Base-by-base conservation (phyloP, 2,888 invertebrate genomes). In the Patella pellucida region DNA sequence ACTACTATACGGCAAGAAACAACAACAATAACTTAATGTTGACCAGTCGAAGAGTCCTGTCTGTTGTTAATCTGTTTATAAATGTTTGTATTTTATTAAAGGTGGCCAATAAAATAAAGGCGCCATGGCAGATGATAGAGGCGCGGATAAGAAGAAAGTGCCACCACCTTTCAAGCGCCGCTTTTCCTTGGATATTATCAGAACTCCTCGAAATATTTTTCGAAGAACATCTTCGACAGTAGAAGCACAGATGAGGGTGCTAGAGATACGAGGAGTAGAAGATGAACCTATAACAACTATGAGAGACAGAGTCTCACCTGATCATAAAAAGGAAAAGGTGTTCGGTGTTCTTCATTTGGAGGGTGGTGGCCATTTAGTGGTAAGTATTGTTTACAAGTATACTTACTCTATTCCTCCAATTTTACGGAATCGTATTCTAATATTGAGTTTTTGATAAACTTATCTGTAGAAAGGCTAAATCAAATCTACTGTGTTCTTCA, bases 131-230 rank as follows among this genome's bases (percentile, higher is more conserved):
- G 67, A 67, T 23, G n/a, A 67, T 14, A 67, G 19, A 23, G 67
- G 67, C 3, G 67, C 1, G 23, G 41, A 41, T 41, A 41, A 41
- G 7, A 41, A 41, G 41, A 41, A 41, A 9, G 9, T 41, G 41
- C 41, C 19, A 62, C 14, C 62, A 23, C 23, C 62, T 62, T 62
- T 62, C 19, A 62, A 62, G 62, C 62, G 62, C 23, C 62, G 62
- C 3, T 62, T 62, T 19, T 62, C 62, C 62, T 23, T 62, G 62
- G 62, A 62, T 62, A 62, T 62, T 62, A 62, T 62, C 19, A 62
- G 23, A 62, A 62, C 62, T 23, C 19, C 62, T 12, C 62, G 19
- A 23, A 62, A 62, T 19, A 23, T 62, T 14, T 62, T 62, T 23
- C 23, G 19, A 23, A 62, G 62, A 19, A 19, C 19, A 62, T 23